Conservation (phyloP, 2,113 vertebrate genomes). For the Archilochus colubris region DNA sequence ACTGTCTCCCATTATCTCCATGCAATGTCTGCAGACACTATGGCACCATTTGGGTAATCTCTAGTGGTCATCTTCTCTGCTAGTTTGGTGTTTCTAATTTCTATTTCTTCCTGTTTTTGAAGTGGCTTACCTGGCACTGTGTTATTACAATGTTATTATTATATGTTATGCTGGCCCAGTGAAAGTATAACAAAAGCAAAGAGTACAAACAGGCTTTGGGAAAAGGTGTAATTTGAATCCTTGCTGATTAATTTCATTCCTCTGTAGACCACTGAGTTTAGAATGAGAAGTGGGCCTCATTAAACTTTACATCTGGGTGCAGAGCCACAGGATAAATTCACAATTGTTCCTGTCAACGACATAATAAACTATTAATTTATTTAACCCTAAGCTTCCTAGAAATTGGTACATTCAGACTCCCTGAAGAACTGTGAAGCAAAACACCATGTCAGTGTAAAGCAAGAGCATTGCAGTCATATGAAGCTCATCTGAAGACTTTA, state of each 20-base stretch:
- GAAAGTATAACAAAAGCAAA: background rate
- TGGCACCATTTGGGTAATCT: constrained; percentile 34
- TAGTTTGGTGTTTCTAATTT: constrained; percentile 28
- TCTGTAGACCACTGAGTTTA: background rate
- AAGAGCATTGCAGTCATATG: background rate
- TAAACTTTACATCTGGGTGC: background rate
- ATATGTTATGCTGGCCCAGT: background rate
- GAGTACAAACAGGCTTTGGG: constrained; percentile 19
- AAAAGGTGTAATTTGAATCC: constrained; percentile 43
- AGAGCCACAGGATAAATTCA: background rate
- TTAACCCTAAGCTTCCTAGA: background rate
- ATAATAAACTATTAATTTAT: background rate
- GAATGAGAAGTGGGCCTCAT: background rate
- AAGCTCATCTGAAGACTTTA: background rate
- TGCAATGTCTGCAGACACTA: constrained; percentile 4
- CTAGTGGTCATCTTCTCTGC: background rate
- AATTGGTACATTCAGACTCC: background rate
- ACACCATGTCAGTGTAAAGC: background rate
- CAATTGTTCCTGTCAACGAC: background rate
- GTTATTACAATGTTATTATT: constrained; percentile 30
- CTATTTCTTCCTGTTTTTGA: constrained; percentile 54
- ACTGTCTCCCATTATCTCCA: background rate
- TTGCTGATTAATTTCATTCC: constrained; percentile 26
- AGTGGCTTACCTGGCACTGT: constrained; percentile 37
- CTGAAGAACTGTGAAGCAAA: background rate